phyloP scores from a whole-genome alignment of 2,888 invertebrate species.

The Marasmarcha lunaedactyla region DNA sequence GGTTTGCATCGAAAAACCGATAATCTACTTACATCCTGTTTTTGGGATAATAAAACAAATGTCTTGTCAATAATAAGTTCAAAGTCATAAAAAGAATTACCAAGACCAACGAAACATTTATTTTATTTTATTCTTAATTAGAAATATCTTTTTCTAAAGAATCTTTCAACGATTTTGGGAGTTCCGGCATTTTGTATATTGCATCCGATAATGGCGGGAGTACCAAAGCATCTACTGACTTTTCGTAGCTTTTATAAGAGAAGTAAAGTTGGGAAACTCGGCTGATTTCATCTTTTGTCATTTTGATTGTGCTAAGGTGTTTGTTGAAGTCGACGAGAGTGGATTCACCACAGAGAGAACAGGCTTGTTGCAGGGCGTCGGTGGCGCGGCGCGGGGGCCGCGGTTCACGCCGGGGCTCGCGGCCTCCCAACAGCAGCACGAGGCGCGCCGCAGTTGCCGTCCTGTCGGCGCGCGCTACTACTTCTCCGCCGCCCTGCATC shows the following conservation, averaged over 20 bases:
- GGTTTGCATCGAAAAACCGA: no score
- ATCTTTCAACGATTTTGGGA: constrained; percentile 33
- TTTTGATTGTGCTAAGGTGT: constrained; percentile 37
- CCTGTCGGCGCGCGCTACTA: constrained; percentile 34
- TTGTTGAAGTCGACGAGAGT: constrained; percentile 41
- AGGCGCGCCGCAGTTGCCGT: neutral
- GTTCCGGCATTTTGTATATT: constrained; percentile 46
- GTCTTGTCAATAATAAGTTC: no score
- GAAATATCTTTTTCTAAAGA: no score
- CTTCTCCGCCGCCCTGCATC: constrained; percentile 52
- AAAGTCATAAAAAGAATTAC: no score
- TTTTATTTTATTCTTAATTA: no score
- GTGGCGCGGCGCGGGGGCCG: neutral
- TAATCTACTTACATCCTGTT: no score
- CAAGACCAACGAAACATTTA: no score
- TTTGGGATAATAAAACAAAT: no score
- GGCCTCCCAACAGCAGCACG: neutral
- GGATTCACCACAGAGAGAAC: constrained; percentile 45
- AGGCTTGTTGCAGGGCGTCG: constrained; percentile 11
- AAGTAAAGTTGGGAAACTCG: constrained; percentile 45
- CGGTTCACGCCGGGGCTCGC: neutral
- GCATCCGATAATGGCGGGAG: constrained; percentile 53
- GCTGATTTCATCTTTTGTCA: constrained; percentile 50
- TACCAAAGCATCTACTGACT: constrained; percentile 34
- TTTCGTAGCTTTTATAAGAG: constrained; percentile 44